A percentile compares a stretch with the other conserved stretches of the same genome.
phyloP scores from a whole-genome alignment of 2,113 vertebrate genomes.

The Aphelocoma coerulescens region DNA sequence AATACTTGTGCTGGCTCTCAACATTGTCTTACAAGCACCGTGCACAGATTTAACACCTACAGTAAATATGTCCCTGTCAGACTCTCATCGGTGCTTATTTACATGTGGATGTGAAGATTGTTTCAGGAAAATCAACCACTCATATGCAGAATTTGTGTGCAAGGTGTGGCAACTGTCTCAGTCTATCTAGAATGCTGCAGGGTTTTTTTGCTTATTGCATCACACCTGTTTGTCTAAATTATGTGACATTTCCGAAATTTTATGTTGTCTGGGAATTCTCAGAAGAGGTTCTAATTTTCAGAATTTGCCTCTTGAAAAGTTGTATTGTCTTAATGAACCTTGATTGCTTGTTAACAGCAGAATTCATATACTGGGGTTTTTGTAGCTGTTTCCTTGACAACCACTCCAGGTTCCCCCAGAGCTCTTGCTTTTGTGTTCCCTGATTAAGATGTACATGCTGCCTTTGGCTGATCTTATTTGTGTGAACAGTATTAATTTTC shows the following conservation, averaged over 20 bases:
- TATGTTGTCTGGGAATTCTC: background rate
- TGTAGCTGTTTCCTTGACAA: slow-evolving; percentile 50
- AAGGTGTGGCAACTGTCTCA: background rate
- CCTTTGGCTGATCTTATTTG: slow-evolving; percentile 26
- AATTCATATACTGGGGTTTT: background rate
- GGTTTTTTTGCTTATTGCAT: background rate
- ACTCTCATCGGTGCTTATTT: background rate
- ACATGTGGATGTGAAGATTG: background rate
- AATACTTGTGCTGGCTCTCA: background rate
- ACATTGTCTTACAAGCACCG: background rate
- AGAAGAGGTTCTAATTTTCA: background rate
- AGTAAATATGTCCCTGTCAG: background rate
- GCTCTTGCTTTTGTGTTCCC: slow-evolving; percentile 22
- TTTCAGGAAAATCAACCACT: background rate
- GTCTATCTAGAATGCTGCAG: background rate
- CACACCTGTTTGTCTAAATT: background rate
- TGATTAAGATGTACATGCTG: slow-evolving; percentile 28
- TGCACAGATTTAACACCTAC: background rate
- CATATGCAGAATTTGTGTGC: background rate
- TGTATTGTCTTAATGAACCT: background rate
- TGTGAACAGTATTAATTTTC: slow-evolving; percentile 15
- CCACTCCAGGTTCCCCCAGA: slow-evolving; percentile 29
- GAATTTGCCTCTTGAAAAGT: background rate
- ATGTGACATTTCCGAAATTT: background rate
- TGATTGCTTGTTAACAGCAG: slow-evolving; percentile 13